These are phyloP conservation scores for Idaea dimidiata DNA, from an alignment of 2,888 invertebrate genomes.

Conservation along the genomic window DNA sequence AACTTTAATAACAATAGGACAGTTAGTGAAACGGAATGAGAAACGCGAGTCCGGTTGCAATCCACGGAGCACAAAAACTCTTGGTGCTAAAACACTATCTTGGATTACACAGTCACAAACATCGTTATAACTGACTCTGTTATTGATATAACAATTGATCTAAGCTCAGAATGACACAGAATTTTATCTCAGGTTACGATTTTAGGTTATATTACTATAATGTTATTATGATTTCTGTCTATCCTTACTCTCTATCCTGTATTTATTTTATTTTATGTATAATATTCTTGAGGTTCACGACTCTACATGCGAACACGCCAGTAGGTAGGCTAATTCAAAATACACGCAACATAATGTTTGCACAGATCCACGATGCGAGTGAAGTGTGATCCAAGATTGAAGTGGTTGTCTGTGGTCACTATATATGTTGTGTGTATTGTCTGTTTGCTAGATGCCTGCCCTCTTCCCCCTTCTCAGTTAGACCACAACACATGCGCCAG, in stretches of 20 bases:
- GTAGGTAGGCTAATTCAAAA: conserved; percentile 71
- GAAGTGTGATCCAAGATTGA: conserved; percentile 80
- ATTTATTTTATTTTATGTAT: conserved; percentile 47
- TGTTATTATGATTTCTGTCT: conserved; percentile 69
- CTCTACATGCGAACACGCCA: conserved; percentile 40
- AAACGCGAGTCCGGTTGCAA: conserved; percentile 79
- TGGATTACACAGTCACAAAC: conserved; percentile 80
- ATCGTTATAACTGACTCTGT: conserved; percentile 46
- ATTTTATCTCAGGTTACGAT: conserved; percentile 17
- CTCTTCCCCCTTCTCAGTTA: conserved; percentile 92
- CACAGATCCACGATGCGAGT: conserved; percentile 68
- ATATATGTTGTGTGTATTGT: conserved; percentile 90
- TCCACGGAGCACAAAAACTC: conserved; percentile 81
- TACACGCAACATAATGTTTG: conserved; percentile 77
- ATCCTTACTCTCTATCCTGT: conserved; percentile 72
- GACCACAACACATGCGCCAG: conserved; percentile 90
- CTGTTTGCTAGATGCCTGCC: conserved; percentile 97
- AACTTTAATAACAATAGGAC: not conserved
- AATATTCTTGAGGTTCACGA: conserved; percentile 20
- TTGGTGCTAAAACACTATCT: conserved; percentile 79
- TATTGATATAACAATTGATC: conserved; percentile 6
- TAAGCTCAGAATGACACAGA: conserved; percentile 35
- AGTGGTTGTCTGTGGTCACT: conserved; percentile 81
- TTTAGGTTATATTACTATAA: conserved; percentile 15
- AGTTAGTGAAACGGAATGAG: conserved; percentile 49